These are phyloP conservation scores for Hyalella azteca DNA, from an alignment of 2,888 invertebrate species.

Conservation along the genomic window DNA sequence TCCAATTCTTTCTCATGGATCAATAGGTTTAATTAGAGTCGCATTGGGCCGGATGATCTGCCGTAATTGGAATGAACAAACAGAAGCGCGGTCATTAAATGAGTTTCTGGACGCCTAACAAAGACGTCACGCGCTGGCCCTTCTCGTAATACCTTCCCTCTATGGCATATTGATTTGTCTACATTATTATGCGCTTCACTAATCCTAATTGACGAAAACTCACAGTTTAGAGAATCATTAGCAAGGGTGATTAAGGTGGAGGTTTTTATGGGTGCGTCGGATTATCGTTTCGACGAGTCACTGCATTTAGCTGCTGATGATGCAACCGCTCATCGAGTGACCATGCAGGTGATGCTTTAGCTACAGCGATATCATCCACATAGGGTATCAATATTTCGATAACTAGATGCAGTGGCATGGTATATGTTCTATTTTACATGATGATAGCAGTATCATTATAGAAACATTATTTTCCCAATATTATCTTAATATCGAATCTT, in stretches of 20 bases:
- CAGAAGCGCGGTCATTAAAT: slow-evolving; percentile 1
- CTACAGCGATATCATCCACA: no score
- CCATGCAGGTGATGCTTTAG: no score
- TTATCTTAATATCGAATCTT: no score
- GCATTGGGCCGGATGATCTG: slow-evolving; percentile 17
- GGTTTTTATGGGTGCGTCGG: neutral
- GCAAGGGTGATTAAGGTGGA: neutral
- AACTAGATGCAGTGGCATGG: no score
- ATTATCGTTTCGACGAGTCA: neutral
- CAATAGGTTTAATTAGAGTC: slow-evolving; percentile 25
- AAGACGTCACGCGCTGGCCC: neutral
- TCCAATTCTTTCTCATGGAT: slow-evolving; percentile 9
- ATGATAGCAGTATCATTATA: no score
- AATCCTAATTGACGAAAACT: slow-evolving; percentile 14
- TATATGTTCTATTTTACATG: no score
- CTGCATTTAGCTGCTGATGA: no score
- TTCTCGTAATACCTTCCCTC: neutral
- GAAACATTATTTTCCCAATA: no score
- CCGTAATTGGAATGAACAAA: slow-evolving; percentile 19
- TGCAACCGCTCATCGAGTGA: no score
- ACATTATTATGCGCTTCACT: neutral
- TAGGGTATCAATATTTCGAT: no score
- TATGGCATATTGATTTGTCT: slow-evolving; percentile 13
- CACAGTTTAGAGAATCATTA: slow-evolving; percentile 8
- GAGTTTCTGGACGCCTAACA: neutral